Percentiles rank a stretch among this genome's conserved stretches.
Conservation (phyloP, 2,888 invertebrate genomes). For the Volucella inflata region DNA sequence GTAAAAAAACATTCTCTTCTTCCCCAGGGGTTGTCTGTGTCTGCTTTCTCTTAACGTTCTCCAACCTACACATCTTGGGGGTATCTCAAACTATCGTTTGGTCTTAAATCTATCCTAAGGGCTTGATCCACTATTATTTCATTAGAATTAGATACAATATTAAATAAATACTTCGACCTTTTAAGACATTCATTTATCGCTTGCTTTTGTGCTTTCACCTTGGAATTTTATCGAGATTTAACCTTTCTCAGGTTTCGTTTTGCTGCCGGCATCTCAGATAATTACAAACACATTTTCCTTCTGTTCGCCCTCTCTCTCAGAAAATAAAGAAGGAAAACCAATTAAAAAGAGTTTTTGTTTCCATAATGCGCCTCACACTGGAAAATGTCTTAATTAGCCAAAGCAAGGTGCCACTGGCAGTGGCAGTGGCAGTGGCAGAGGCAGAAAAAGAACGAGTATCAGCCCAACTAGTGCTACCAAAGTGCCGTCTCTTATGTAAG, state of each 20-base stretch:
- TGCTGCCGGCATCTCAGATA: slow-evolving; percentile 41
- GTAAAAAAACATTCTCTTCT: too few relatives aligned
- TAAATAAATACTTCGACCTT: too few relatives aligned
- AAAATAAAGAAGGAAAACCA: slow-evolving; percentile 51
- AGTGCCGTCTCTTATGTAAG: slow-evolving; percentile 4
- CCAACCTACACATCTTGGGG: too few relatives aligned
- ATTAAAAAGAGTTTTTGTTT: slow-evolving; percentile 64
- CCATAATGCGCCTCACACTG: slow-evolving; percentile 50
- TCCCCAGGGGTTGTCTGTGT: too few relatives aligned
- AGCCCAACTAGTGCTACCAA: not conserved
- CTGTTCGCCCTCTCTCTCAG: too few relatives aligned
- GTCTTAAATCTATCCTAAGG: too few relatives aligned
- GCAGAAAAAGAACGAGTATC: too few relatives aligned
- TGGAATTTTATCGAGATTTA: slow-evolving; percentile 20
- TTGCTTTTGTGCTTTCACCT: slow-evolving; percentile 9
- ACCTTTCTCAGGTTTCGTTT: slow-evolving; percentile 28
- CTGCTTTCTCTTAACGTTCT: too few relatives aligned
- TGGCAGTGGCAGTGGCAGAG: too few relatives aligned
- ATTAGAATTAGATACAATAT: too few relatives aligned
- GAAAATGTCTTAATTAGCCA: slow-evolving; percentile 69
- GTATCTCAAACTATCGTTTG: too few relatives aligned
- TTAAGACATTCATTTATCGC: not conserved
- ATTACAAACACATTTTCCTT: slow-evolving; percentile 51
- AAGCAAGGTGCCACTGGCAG: not conserved
- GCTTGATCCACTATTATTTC: too few relatives aligned